Evolutionary conservation across 2,888 invertebrate genomes (phyloP).

Genomic region (Pterobdella sp.): DNA sequence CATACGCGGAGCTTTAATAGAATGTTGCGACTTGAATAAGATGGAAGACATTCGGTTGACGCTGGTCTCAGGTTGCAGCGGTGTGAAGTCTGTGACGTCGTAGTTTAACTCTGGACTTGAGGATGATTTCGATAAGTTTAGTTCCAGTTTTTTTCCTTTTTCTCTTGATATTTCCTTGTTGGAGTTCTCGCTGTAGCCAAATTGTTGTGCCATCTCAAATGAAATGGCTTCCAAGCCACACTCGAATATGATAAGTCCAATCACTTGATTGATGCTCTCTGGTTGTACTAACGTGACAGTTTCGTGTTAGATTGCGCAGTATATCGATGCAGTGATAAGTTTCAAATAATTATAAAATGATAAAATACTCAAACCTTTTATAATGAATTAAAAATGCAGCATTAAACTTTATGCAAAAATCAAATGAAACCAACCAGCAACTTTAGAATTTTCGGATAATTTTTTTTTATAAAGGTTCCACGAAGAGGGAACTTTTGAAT

Average conservation of each 20-base stretch:
- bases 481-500: not conserved
- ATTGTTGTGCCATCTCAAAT: slow-evolving; percentile 59
- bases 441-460: not conserved
- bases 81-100: not conserved
- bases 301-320: no score
- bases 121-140: slow-evolving; percentile 1
- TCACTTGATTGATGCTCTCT: slow-evolving; percentile 20
- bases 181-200: slow-evolving; percentile 33
- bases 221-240: slow-evolving; percentile 84
- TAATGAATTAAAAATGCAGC: not conserved
- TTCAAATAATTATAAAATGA: no score
- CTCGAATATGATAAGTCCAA: slow-evolving; percentile 83
- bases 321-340: no score
- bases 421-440: not conserved
- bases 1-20: not conserved
- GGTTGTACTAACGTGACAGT: not conserved
- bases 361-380: not conserved
- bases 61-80: not conserved
- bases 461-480: slow-evolving; percentile 12
- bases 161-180: slow-evolving; percentile 11
- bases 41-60: not conserved
- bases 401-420: not conserved
- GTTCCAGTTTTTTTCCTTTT: no score
- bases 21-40: not conserved
- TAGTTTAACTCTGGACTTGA: slow-evolving; percentile 10